Conservation (phyloP, 2,888 invertebrate genomes). For the Acanthopleura granulata region DNA sequence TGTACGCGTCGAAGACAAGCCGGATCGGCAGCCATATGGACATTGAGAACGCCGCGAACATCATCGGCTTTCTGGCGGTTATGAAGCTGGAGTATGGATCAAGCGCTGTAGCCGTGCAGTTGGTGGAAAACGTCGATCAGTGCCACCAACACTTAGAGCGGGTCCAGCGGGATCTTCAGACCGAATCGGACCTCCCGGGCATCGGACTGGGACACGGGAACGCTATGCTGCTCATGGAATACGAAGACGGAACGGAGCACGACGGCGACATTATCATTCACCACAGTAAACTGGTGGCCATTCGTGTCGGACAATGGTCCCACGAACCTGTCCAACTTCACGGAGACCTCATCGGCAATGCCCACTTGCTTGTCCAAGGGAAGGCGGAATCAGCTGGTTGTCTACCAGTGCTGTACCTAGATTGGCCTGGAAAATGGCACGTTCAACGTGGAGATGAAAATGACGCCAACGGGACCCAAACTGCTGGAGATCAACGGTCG, state of each 20-base stretch:
- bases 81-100: slow-evolving; percentile 52
- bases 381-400: slow-evolving; percentile 12
- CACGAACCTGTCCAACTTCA: slow-evolving; percentile 38
- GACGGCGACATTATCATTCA: slow-evolving; percentile 48
- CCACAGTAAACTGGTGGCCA: slow-evolving; percentile 42
- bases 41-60: slow-evolving; percentile 26
- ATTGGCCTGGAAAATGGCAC: slow-evolving; percentile 33
- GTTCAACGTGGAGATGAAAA: slow-evolving; percentile 47
- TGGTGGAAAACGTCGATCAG: slow-evolving; percentile 35
- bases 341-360: slow-evolving; percentile 45
- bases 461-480: slow-evolving; percentile 47
- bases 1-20: slow-evolving; percentile 35
- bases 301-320: slow-evolving; percentile 53
- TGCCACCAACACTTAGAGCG: slow-evolving; percentile 29
- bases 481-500: slow-evolving; percentile 49
- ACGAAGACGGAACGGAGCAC: slow-evolving; percentile 44
- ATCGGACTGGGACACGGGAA: slow-evolving; percentile 46
- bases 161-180: slow-evolving; percentile 28
- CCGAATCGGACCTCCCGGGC: slow-evolving; percentile 39
- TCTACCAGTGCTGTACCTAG: slow-evolving; percentile 39
- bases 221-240: slow-evolving; percentile 42
- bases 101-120: slow-evolving; percentile 46
- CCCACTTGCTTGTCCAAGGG: slow-evolving; percentile 27
- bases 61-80: slow-evolving; percentile 37
- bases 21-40: slow-evolving; percentile 29